Conservation (phyloP, 2,113 vertebrate genomes). For the Ptychochromis oligacanthus region DNA sequence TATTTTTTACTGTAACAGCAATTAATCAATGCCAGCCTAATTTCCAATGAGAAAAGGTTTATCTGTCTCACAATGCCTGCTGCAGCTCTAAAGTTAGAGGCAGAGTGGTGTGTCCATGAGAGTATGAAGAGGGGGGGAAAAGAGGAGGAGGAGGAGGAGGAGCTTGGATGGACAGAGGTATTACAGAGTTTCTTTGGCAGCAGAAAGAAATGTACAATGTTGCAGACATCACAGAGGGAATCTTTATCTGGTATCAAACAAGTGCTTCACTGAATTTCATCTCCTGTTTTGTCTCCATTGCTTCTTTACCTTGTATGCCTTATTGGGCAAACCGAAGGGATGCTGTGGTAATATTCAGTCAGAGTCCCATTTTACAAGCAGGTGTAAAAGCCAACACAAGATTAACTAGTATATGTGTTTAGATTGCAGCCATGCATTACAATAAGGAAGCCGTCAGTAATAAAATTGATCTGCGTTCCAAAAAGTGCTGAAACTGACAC, state of each 20-base stretch:
- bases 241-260: conserved; percentile 37
- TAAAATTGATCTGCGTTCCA: background rate
- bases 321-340: background rate
- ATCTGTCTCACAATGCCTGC: background rate
- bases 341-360: background rate
- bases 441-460: background rate
- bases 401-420: background rate
- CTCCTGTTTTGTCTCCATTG: conserved; percentile 17
- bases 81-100: conserved; percentile 30
- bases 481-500: no score
- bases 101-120: background rate
- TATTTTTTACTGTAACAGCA: background rate
- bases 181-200: conserved; percentile 8
- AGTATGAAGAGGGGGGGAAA: background rate
- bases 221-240: conserved; percentile 16
- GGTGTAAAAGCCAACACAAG: background rate
- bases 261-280: conserved; percentile 23
- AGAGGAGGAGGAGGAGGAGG: background rate
- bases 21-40: conserved; percentile 9
- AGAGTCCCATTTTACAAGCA: background rate
- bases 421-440: background rate
- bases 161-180: background rate
- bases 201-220: conserved; percentile 11
- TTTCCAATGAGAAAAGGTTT: background rate
- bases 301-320: conserved; percentile 41